Base-by-base conservation (phyloP, 2,113 vertebrate genomes). In the Scomber colias region DNA sequence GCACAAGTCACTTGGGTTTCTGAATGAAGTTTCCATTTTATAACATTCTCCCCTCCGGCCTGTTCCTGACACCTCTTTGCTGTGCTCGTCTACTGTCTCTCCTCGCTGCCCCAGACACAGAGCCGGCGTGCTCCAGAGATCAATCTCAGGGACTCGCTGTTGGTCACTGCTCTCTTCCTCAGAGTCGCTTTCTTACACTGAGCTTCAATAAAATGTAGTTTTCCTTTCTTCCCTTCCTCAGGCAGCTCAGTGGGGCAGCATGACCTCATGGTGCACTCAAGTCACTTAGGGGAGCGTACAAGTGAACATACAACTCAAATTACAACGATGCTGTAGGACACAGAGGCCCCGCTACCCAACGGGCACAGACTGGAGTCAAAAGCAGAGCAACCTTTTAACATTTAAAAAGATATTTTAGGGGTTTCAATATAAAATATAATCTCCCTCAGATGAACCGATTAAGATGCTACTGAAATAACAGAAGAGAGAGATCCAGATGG, bases 231-330 rank as follows among this genome's bases (percentile, higher is more conserved):
- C 60, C 45, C 76, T 50, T 53, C 75, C 70, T 14, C 11, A 57
- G 81, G 63, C 75, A 78, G 53, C 48, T 10, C 54, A 67, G 71
- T 72, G 13, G 50, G 66, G 45, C 64, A 7, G 50, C 71, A 48
- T 17, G 57, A 77, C 87, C 77, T 79, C 69, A 68, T 31, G 1
- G 12, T 77, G 70, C 73, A 74, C 55, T 88, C 57, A 74, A 75
- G 50, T 75, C 64, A 72, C 83, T 83, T 35, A 53, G 79, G 79
- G 84, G 71, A 74, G 24, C 27, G 53, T 48, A 63, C 54, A 16
- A 75, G 40, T 16, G 17, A 84, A 84, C 63, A 66, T 79, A 73
- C 56, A 76, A 80, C 72, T 85, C 77, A 81, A 81, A 75, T 92
- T 86, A 79, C 50, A 46, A 54, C 17, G 50, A 44, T 14, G 19